Base-by-base conservation (phyloP, 1,140 invertebrate species). In the Parasteatoda tepidariorum region DNA sequence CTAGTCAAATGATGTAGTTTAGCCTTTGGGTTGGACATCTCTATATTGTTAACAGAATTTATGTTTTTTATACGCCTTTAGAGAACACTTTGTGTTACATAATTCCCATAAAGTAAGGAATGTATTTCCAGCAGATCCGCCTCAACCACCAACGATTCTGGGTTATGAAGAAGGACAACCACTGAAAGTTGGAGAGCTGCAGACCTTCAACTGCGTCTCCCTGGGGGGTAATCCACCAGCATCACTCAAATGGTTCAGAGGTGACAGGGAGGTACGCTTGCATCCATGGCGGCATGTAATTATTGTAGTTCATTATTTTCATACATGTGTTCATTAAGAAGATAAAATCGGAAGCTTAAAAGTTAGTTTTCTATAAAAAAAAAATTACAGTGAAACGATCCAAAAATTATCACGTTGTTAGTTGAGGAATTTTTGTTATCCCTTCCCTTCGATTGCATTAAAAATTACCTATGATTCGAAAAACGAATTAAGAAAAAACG, bases 201-300 rank as follows among this genome's bases (percentile, higher is more conserved):
- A 88, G 15, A 94, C 93, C 89, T 92, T 99, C 85, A 94, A 94
- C 68, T 99, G 98, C 90, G 94, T 94, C 68, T 95, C 97, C 30
- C 92, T 94, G 54, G 96, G 97, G 24, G 98, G 98, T 55, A 98
- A 99, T 91, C 98, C 98, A 31, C 89, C 94, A 71, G 95, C 97
- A 0, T 94, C 93, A 34, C 91, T 99, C 4, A 93, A 96, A 84
- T 98, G 97, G 97, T 97, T 95, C 90, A 95, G 95, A 88, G 83
- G 85, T 3, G 73, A 86, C 84, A 73, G 79, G 59, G 85, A 86
- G 83, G 85, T 86, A 84, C 64, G 78, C 64, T 83, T 34, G 57
- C 57, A 76, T 71, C 64, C 71, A 5, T 82, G 78, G 78, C 78
- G 78, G 78, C 78, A 82, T 82, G 78, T 82, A 82, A 82, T 82